Evolutionary conservation across 2,797 vertebrate genomes (phyloP), one percentile per base, ranked within the genome.

Genomic region (Phataginus tetradactyla): DNA sequence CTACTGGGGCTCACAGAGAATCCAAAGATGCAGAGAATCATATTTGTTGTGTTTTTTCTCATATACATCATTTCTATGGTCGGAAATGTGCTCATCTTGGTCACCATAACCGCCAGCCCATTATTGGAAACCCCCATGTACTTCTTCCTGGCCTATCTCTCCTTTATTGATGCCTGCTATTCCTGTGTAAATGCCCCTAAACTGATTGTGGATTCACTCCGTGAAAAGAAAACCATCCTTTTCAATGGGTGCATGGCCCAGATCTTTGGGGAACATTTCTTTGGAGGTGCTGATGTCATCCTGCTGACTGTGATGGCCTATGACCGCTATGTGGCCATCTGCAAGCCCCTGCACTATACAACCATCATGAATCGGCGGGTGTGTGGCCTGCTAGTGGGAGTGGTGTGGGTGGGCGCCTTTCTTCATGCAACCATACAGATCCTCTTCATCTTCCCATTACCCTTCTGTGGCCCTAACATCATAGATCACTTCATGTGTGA

Each of bases 31-130:
- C 75, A 79, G 63, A 90, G 90, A 71, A 68, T 95, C 34, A 20
- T 96, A 64, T 96, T 96, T 86, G 29, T 57, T 3, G 11, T 97
- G 37, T 97, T 98, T 93, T 63, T 97, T 9, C 34, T 94, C 3
- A 29, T 93, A 63, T 98, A 96, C 53, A 29, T 93, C 11, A 32
- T 95, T 8, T 96, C 84, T 27, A 37, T 98, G 79, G 80, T 68
- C 42, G 97, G 97, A 34, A 98, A 97, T 29, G 27, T 83, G 45
- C 80, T 97, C 66, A 96, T 96, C 4, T 53, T 98, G 23, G n/a
- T 97, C 29, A 96, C 94, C 37, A 94, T 98, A 32, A 21, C 63
- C 1, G 21, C 66, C 34, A 96, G 96, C n/a, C 37, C 55, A n/a
- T 10, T 42, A 29, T 51, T 75, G 0, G 74, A 86, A 10, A 93